Evolutionary conservation across 2,888 invertebrate species (phyloP).

Genomic region (Drosophila nigritarsus): DNA sequence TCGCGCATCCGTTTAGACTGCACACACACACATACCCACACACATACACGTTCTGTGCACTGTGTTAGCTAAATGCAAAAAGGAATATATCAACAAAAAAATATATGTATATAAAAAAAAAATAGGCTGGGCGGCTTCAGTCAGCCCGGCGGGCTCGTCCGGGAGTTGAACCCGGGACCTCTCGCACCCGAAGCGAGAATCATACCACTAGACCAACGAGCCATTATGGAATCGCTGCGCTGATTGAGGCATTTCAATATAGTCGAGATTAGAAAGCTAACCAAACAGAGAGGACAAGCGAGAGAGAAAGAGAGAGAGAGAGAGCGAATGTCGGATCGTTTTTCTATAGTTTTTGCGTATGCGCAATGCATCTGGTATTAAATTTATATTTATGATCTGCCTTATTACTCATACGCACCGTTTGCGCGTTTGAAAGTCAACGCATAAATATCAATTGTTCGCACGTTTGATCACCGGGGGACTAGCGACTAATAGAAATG

Average conservation of each 20-base stretch:
- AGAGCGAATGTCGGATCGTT: slow-evolving; percentile 6
- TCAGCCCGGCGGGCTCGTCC: slow-evolving; percentile 71
- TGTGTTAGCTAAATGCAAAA: background rate
- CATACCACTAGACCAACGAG: slow-evolving; percentile 83
- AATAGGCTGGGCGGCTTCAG: background rate
- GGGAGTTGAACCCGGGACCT: slow-evolving; percentile 83
- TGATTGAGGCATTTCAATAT: slow-evolving; percentile 13
- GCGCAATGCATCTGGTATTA: background rate
- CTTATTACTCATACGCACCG: slow-evolving; percentile 45
- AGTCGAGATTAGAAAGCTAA: background rate
- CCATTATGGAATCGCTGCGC: slow-evolving; percentile 19
- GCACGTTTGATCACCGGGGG: slow-evolving; percentile 26
- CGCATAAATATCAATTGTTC: slow-evolving; percentile 54
- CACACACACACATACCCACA: background rate
- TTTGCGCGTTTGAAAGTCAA: slow-evolving; percentile 30
- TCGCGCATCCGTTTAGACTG: slow-evolving; percentile 52
- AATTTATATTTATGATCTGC: background rate
- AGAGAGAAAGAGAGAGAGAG: background rate
- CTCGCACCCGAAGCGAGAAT: slow-evolving; percentile 83
- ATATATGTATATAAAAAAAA: too few species aligned
- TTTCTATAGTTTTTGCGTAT: slow-evolving; percentile 11
- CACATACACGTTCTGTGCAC: background rate
- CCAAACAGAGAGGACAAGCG: background rate
- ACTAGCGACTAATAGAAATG: slow-evolving; percentile 57
- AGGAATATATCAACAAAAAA: background rate